phyloP scores from a whole-genome alignment of 2,797 vertebrate genomes.

The Lophotriccus pileatus region DNA sequence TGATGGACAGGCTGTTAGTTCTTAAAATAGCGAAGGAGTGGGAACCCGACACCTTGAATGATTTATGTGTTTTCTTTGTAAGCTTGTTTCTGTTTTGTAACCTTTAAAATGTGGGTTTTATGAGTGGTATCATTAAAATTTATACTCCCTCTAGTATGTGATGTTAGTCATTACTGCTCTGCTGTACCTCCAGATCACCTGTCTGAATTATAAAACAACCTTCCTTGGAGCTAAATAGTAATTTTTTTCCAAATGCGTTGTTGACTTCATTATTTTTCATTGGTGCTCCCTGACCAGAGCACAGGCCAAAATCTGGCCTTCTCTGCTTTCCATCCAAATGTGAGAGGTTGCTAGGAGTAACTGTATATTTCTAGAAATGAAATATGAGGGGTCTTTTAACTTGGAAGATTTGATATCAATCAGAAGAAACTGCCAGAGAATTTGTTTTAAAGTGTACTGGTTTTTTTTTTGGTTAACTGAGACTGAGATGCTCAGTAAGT shows the following conservation, averaged over 20 bases:
- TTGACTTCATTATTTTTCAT: conserved; percentile 27
- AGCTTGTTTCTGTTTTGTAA: conserved; percentile 70
- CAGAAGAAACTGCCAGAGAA: background rate
- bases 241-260: background rate
- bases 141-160: conserved; percentile 44
- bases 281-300: background rate
- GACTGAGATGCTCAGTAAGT: background rate
- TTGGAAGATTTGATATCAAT: background rate
- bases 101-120: conserved; percentile 69
- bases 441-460: background rate
- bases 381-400: background rate
- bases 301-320: conserved; percentile 20
- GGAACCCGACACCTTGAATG: conserved; percentile 26
- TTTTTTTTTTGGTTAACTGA: background rate
- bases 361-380: conserved; percentile 35
- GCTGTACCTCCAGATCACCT: conserved; percentile 53
- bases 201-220: conserved; percentile 45
- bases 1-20: conserved; percentile 47
- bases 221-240: conserved; percentile 35
- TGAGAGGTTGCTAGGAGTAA: background rate
- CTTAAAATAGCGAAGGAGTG: conserved; percentile 51
- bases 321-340: conserved; percentile 32
- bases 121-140: conserved; percentile 67
- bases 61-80: conserved; percentile 68
- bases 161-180: conserved; percentile 69